Percentiles rank a stretch among this genome's conserved stretches.
Evolutionary conservation across 2,888 invertebrate genomes (phyloP).

Genomic region (Branchellion lobata): DNA sequence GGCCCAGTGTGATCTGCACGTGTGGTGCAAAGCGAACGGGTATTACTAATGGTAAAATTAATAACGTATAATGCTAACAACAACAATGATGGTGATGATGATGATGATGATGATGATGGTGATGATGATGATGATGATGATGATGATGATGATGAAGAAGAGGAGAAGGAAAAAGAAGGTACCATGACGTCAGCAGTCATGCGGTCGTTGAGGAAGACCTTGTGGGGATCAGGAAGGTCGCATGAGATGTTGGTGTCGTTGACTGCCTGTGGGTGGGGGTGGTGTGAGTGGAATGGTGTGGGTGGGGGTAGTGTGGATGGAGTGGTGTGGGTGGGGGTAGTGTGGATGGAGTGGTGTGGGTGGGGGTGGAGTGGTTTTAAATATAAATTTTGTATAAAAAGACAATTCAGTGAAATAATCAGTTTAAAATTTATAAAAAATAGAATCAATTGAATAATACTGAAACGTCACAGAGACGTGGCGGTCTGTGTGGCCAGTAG

Average conservation of each 20-base stretch:
- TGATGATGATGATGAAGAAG: not conserved
- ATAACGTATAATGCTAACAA: too few relatives aligned
- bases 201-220: constrained; percentile 21
- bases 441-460: too few relatives aligned
- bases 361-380: too few relatives aligned
- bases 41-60: too few relatives aligned
- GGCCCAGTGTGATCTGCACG: constrained; percentile 44
- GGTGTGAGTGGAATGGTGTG: too few relatives aligned
- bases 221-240: constrained; percentile 36
- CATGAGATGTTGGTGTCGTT: constrained; percentile 38
- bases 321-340: not conserved
- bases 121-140: not conserved
- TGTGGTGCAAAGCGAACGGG: too few relatives aligned
- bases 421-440: too few relatives aligned
- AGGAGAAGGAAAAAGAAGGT: not conserved
- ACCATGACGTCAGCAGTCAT: constrained; percentile 41
- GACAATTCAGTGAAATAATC: too few relatives aligned
- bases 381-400: too few relatives aligned
- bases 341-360: too few relatives aligned
- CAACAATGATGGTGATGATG: not conserved
- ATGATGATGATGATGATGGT: not conserved
- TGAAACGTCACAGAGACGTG: not conserved
- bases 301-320: not conserved
- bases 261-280: not conserved
- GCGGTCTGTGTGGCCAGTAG: too few relatives aligned